Evolutionary conservation across 2,113 vertebrate species (phyloP), one percentile per base, ranked within the genome.

Genomic region (Rafetus swinhoei): DNA sequence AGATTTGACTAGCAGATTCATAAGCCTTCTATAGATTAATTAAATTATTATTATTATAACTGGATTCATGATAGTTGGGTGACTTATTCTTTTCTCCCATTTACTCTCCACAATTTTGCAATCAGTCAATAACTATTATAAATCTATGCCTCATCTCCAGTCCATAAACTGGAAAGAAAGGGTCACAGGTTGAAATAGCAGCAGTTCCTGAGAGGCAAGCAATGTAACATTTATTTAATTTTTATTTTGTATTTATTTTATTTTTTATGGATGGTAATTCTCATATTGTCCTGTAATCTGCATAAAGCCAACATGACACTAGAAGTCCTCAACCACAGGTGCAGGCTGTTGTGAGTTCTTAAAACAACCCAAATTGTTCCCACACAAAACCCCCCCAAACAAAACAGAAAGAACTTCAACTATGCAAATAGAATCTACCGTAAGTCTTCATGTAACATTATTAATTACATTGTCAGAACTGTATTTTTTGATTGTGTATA

Each of bases 111-210:
- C 65, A 72, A 21, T 72, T 72, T 35, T 35, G 15, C 65, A 69
- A 69, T 18, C 62, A 21, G 65, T 72, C 65, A 72, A 21, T 72
- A 72, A 72, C 65, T 9, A 35, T 72, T 72, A n/a, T 72, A 72
- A 35, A 72, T 35, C n/a, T 35, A 72, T 29, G 32, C 32, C 29
- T 87, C 69, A 72, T 1, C 85, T 89, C 65, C 35, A 27, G 85
- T 90, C 79, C 89, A 83, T 85, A 45, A 82, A 92, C 62, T 92
- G 90, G 87, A 93, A 95, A 85, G 86, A 92, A 89, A 57, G 45
- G 16, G 19, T 32, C 25, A 69, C 27, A 89, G 56, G 74, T 90
- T 56, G 54, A 85, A 52, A 35, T 88, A 6, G 7, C n/a, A 35
- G 65, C 18, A 35, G n/a, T 35, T 72, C 18, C 18, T 35, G 18